phyloP scores from a whole-genome alignment of 2,888 invertebrate genomes.

The Meandrusa payeni region DNA sequence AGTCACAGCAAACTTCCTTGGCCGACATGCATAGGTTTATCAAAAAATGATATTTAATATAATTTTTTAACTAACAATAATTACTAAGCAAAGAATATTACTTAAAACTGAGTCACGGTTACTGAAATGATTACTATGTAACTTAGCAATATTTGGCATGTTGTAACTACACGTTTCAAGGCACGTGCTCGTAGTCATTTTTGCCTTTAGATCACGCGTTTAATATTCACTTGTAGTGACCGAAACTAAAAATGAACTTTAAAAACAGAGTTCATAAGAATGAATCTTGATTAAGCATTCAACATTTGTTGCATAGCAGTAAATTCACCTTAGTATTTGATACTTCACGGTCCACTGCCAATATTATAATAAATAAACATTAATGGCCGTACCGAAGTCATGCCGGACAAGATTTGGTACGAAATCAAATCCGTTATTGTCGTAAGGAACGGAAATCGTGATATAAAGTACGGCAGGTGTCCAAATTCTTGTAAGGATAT shows the following conservation, averaged over 20 bases:
- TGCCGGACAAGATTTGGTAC: constrained; percentile 9
- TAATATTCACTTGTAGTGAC: no score
- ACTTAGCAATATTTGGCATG: no score
- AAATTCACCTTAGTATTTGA: constrained; percentile 20
- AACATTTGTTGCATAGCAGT: not conserved
- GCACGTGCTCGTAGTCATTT: no score
- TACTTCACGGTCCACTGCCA: constrained; percentile 22
- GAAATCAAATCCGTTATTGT: constrained; percentile 22
- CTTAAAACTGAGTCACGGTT: no score
- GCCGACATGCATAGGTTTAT: no score
- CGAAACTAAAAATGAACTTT: constrained; percentile 10
- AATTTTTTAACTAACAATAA: no score
- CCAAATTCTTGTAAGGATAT: constrained; percentile 28
- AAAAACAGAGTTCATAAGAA: not conserved
- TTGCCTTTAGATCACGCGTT: constrained; percentile 13
- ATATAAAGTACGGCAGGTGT: constrained; percentile 29
- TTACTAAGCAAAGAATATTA: no score
- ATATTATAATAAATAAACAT: constrained; percentile 25
- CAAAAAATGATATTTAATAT: no score
- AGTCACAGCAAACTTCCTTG: no score
- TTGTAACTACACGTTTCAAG: no score
- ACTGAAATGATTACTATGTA: no score
- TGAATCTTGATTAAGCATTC: constrained; percentile 2
- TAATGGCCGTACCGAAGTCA: constrained; percentile 8
- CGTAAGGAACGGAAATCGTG: constrained; percentile 18